phyloP scores from a whole-genome alignment of 2,888 invertebrate genomes.

The Lepidochitona cinerea region DNA sequence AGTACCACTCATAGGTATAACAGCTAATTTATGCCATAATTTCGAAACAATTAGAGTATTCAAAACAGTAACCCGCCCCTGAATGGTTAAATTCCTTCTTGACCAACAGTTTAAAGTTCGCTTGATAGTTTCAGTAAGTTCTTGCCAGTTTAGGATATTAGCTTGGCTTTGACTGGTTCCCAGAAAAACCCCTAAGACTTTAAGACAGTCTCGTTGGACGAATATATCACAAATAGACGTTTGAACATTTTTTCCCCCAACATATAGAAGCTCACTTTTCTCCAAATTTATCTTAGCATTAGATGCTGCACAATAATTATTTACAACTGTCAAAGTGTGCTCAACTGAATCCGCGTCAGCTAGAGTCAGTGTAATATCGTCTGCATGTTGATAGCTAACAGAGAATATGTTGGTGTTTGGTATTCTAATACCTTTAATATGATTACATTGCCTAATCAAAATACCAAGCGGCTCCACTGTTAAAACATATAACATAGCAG shows the following conservation, averaged over 20 bases:
- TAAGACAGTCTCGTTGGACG: no score
- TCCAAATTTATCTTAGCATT: not conserved
- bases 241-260: no score
- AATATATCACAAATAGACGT: no score
- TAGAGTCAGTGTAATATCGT: not conserved
- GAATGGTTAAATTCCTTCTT: not conserved
- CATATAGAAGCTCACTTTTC: not conserved
- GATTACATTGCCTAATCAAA: no score
- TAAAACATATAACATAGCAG: not conserved
- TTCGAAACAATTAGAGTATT: not conserved
- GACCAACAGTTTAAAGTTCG: no score
- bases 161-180: no score
- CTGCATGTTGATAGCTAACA: constrained; percentile 1
- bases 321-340: not conserved
- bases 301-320: not conserved
- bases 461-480: not conserved
- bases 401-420: no score
- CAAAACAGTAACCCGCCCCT: not conserved
- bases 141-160: no score
- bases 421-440: no score
- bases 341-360: not conserved
- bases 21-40: not conserved
- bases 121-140: no score
- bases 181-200: no score
- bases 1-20: not conserved